Evolutionary conservation across 2,888 invertebrate species (phyloP).

Genomic region (Drosophila quinaria): DNA sequence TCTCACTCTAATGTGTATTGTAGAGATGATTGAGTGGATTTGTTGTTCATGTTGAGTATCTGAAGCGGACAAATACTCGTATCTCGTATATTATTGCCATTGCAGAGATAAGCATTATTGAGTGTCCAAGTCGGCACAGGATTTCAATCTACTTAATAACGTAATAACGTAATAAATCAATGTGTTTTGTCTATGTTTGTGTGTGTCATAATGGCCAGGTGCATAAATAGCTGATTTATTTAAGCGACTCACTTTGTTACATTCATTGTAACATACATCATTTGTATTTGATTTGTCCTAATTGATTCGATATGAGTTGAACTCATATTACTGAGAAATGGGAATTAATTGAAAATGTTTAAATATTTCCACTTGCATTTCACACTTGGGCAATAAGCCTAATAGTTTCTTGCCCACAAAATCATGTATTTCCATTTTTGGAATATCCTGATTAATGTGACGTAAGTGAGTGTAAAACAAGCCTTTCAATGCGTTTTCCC

Average conservation of each 20-base stretch:
- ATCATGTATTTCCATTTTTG: neutral
- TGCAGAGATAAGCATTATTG: conserved; percentile 63
- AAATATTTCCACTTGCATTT: neutral
- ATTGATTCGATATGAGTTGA: conserved; percentile 36
- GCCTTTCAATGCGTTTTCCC: conserved; percentile 23
- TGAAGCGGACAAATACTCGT: conserved; percentile 59
- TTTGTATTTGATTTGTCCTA: conserved; percentile 42
- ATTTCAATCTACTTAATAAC: conserved; percentile 55
- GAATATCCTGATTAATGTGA: conserved; percentile 13
- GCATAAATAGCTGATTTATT: conserved; percentile 32
- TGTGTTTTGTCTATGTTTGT: conserved; percentile 20
- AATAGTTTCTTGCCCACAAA: neutral
- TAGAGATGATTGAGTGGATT: conserved; percentile 80
- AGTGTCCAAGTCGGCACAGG: conserved; percentile 58
- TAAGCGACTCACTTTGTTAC: conserved; percentile 37
- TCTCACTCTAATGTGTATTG: conserved; percentile 62
- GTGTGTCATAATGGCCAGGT: conserved; percentile 40
- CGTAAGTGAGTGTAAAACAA: conserved; percentile 55
- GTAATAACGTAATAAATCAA: conserved; percentile 59
- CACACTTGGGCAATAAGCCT: neutral
- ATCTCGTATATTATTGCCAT: conserved; percentile 55
- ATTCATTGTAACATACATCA: conserved; percentile 50
- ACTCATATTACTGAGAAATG: neutral
- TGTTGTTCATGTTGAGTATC: conserved; percentile 65
- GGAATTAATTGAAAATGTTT: conserved; percentile 13